Evolutionary conservation across 2,113 vertebrate species (phyloP).

Genomic region (Cacatua alba): DNA sequence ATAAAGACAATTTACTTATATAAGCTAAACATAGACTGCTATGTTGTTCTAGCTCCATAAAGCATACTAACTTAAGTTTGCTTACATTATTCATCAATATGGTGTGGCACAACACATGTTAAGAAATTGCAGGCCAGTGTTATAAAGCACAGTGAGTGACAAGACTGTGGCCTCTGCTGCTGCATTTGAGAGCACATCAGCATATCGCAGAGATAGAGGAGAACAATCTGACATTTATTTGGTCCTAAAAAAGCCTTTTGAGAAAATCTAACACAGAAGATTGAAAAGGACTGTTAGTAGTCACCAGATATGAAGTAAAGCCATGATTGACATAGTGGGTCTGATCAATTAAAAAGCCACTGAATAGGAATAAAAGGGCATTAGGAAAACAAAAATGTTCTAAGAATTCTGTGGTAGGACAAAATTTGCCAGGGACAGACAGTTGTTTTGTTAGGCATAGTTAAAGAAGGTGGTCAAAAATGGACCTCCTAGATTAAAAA

Average conservation of each 20-base stretch:
- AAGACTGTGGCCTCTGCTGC: background rate
- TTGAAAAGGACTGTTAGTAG: background rate
- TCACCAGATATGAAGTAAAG: background rate
- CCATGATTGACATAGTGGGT: fast-evolving
- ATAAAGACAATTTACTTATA: background rate
- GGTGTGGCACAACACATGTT: background rate
- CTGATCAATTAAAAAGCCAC: background rate
- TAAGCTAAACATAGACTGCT: background rate
- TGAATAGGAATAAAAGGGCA: background rate
- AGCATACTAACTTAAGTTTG: background rate
- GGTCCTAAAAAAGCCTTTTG: background rate
- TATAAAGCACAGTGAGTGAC: background rate
- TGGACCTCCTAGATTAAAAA: background rate
- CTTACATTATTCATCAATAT: background rate
- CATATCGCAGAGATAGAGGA: background rate
- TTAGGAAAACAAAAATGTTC: background rate
- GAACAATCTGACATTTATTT: background rate
- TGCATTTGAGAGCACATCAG: background rate
- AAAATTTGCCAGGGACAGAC: background rate
- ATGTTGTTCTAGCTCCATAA: background rate
- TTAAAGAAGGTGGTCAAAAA: background rate
- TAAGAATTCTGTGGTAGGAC: background rate
- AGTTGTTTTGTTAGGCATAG: background rate
- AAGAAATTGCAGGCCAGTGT: background rate
- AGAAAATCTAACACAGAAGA: background rate